Evolutionary conservation across 2,113 vertebrate species (phyloP).

Genomic region (Microcebus jonahi): DNA sequence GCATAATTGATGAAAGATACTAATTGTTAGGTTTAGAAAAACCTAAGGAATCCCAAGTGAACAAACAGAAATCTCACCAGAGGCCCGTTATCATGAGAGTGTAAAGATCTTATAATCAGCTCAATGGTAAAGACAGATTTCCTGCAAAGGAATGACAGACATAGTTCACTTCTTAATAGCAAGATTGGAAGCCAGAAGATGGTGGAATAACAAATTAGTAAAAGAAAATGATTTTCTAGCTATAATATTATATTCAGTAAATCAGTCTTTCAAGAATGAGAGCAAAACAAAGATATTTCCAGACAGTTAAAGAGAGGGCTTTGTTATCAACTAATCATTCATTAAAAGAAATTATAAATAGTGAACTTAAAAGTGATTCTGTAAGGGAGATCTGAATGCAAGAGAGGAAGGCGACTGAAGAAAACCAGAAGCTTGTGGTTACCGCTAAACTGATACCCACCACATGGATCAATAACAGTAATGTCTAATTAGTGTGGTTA

Average conservation of each 20-base stretch:
- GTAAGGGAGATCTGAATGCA: not conserved
- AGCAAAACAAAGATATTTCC: not conserved
- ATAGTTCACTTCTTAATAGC: not conserved
- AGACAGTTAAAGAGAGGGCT: not conserved
- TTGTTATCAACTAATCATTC: not conserved
- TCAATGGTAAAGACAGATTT: not conserved
- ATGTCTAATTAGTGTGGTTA: not conserved
- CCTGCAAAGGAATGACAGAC: not conserved
- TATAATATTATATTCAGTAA: not conserved
- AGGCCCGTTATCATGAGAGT: not conserved
- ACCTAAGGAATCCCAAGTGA: not conserved
- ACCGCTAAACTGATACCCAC: not conserved
- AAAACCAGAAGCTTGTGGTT: not conserved
- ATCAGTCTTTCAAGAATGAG: not conserved
- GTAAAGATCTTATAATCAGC: not conserved
- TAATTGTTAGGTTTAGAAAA: not conserved
- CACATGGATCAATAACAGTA: not conserved
- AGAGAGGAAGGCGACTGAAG: not conserved
- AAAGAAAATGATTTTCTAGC: not conserved
- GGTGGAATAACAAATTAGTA: not conserved
- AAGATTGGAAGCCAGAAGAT: not conserved
- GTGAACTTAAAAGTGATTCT: not conserved
- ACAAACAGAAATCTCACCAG: not conserved
- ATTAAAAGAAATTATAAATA: not conserved
- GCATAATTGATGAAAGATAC: not conserved